phyloP scores from a whole-genome alignment of 2,797 vertebrate genomes.

The Gobio occitaniae region DNA sequence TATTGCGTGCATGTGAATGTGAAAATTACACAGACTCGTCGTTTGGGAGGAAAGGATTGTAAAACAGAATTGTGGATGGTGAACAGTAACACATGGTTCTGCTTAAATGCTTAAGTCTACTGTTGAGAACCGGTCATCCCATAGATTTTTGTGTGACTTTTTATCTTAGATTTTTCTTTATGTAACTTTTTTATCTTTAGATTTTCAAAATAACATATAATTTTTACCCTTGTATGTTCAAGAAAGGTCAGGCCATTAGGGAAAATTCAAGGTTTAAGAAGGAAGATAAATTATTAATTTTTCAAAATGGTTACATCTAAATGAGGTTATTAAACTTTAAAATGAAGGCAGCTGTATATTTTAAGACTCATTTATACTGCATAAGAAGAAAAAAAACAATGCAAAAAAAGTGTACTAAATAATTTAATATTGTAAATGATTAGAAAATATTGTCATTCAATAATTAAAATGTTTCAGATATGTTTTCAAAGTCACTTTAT shows the following conservation, averaged over 20 bases:
- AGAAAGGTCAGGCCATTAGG: background rate
- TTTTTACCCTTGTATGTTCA: background rate
- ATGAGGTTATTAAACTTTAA: background rate
- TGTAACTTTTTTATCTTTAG: conserved; percentile 51
- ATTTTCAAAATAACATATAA: background rate
- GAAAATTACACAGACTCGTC: conserved; percentile 62
- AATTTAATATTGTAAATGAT: background rate
- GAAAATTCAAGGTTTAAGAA: background rate
- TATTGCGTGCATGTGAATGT: conserved; percentile 70
- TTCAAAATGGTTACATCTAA: background rate
- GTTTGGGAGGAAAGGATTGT: conserved; percentile 7
- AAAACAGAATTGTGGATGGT: conserved; percentile 65
- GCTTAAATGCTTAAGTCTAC: conserved; percentile 60
- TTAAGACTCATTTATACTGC: background rate
- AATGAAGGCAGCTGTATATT: background rate
- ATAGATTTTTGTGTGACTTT: conserved; percentile 53
- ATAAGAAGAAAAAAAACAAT: background rate
- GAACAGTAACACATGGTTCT: conserved; percentile 65
- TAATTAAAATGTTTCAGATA: background rate
- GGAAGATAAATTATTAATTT: background rate
- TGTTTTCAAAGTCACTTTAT: background rate
- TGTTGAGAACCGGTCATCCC: conserved; percentile 51
- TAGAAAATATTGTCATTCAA: background rate
- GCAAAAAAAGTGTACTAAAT: background rate
- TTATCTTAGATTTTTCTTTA: conserved; percentile 49